A percentile compares a stretch with the other conserved stretches of the same genome.
Conservation (phyloP, 2,888 invertebrate species). For the Drosophila gaucha region DNA sequence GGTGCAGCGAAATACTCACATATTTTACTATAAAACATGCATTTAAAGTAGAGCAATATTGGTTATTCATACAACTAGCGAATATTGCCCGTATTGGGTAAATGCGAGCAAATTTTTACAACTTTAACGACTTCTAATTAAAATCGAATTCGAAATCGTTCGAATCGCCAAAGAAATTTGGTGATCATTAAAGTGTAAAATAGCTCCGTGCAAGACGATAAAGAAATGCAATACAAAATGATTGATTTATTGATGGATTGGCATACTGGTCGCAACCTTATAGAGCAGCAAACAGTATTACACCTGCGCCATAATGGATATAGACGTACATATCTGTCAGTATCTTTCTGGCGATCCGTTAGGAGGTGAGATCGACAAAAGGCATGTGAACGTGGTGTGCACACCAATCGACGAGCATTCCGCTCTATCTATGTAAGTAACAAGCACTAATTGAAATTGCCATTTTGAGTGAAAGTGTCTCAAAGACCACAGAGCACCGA, state of each 20-base stretch:
- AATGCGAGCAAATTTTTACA: constrained; percentile 73
- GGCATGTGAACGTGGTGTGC: constrained; percentile 63
- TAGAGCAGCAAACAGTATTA: constrained; percentile 20
- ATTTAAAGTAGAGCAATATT: constrained; percentile 24
- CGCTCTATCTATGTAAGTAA: constrained; percentile 49
- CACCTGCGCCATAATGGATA: constrained; percentile 37
- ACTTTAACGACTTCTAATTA: constrained; percentile 79
- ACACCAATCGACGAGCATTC: constrained; percentile 64
- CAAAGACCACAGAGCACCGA: constrained; percentile 31
- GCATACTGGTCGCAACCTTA: constrained; percentile 44
- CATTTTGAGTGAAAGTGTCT: constrained; percentile 76
- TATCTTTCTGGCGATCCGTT: constrained; percentile 32
- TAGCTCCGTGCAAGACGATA: constrained; percentile 38
- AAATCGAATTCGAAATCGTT: constrained; percentile 63
- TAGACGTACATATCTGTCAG: constrained; percentile 44
- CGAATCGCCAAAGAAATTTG: constrained; percentile 48
- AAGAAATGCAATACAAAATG: constrained; percentile 59
- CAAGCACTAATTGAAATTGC: constrained; percentile 78
- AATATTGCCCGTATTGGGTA: constrained; percentile 40
- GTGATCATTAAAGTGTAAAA: constrained; percentile 80
- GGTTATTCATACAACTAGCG: constrained; percentile 6
- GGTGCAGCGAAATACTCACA: neutral
- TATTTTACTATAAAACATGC: constrained; percentile 1
- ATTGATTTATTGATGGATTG: constrained; percentile 73
- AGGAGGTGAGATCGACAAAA: constrained; percentile 17